Percentiles rank a stretch among this genome's conserved stretches.
Evolutionary conservation across 2,888 invertebrate genomes (phyloP).

Genomic region (Pristionchus maxplancki): DNA sequence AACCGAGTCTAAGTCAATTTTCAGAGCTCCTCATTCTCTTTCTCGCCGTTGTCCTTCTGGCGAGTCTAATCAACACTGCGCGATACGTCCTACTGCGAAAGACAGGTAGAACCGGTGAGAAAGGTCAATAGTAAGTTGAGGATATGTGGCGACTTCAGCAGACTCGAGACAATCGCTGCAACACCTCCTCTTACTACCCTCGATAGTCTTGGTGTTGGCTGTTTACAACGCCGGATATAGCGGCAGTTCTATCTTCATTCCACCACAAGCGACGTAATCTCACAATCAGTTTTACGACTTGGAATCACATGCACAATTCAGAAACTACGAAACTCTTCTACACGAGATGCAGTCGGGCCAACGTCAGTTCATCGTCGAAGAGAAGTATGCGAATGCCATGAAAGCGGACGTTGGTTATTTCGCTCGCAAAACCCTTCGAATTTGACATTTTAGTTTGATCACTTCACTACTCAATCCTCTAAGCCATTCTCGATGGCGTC

Average conservation of each 20-base stretch:
- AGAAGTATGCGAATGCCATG: no score
- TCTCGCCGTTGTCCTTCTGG: not conserved
- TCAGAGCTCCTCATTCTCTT: not conserved
- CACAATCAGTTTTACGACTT: no score
- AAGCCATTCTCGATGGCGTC: not conserved
- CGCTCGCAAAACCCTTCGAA: no score
- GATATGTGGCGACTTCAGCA: no score
- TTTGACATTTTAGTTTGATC: slow-evolving; percentile 7
- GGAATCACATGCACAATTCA: not conserved
- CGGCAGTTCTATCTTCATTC: not conserved
- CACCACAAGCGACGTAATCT: not conserved
- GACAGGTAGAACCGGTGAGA: no score
- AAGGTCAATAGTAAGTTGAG: no score
- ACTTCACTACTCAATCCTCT: not conserved
- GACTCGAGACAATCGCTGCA: no score
- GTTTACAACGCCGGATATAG: not conserved
- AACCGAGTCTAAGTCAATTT: not conserved
- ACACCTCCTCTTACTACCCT: not conserved
- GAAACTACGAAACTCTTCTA: not conserved
- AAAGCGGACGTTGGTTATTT: no score
- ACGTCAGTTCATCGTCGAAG: not conserved
- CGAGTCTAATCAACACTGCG: not conserved
- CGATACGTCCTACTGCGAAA: no score
- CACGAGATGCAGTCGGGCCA: not conserved
- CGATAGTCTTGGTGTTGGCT: not conserved